Base-by-base conservation (phyloP, 2,113 vertebrate species). In the Mesocricetus auratus region DNA sequence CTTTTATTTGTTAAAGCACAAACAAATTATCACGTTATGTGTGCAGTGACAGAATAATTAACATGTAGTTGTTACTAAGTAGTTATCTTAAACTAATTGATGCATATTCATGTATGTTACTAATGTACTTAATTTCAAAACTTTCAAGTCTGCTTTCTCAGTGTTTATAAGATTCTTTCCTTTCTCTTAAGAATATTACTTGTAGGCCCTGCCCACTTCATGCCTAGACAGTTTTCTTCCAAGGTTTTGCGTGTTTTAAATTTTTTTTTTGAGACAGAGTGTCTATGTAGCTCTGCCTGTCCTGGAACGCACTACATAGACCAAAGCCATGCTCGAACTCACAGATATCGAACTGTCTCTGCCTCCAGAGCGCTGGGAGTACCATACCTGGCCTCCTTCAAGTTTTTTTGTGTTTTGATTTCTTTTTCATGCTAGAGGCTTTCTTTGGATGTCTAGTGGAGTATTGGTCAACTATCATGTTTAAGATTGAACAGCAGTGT, bases 51-150 rank as follows among this genome's bases (percentile, higher is more conserved):
- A 73, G 86, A 64, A 78, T 42, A 90, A 79, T 81, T 93, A 73
- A 10, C n/a, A 86, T 47, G 47, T 91, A 42, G 7, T 77, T 85
- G 90, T 6, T 86, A 19, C 21, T 36, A 93, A 29, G 45, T 60
- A n/a, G 21, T 53, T 89, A 79, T n/a, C 81, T 96, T 81, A 91
- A 42, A 62, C 68, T 66, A 90, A 22, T 81, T 47, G 73, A 17
- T 77, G 17, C 42, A 47, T 66, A 45, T 47, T 86, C 15, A 62
- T 75, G 22, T 64, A 31, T 66, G 42, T 45, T 66, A 66, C 4
- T 42, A 42, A 42, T 86, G 6, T 85, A 33, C 29, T 47, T 66
- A 33, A 47, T 86, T 86, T 47, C 36, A 42, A 33, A 17, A 66
- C 60, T 85, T 85, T 64, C 39, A 42, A 39, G 39, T 85, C 45